Percentiles rank a stretch among this genome's conserved stretches.
Conservation (phyloP, 2,113 vertebrate genomes). For the Ceyx cyanopectus region DNA sequence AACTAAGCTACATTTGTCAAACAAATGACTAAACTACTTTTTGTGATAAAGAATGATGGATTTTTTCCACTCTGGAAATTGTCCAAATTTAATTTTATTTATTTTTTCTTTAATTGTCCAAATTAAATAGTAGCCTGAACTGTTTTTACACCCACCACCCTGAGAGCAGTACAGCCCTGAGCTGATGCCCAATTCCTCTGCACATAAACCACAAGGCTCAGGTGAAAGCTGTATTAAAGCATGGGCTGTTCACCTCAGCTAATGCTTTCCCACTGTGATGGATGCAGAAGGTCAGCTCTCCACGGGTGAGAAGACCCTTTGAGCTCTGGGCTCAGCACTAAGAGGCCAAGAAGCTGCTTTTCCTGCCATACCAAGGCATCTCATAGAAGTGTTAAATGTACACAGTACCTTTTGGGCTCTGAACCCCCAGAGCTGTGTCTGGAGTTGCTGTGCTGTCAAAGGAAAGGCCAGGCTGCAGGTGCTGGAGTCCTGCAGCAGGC, state of each 20-base stretch:
- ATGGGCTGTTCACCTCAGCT: not conserved
- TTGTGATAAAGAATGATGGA: not conserved
- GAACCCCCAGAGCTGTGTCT: not conserved
- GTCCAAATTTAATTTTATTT: not conserved
- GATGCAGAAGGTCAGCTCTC: not conserved
- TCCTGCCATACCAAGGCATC: accelerated
- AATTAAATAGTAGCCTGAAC: not conserved
- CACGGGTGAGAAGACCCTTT: not conserved
- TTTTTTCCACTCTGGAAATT: not conserved
- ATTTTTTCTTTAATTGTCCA: not conserved
- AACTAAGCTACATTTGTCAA: slow-evolving; percentile 43
- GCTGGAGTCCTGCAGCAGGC: not conserved
- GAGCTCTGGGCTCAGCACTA: not conserved
- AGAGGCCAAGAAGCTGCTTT: not conserved
- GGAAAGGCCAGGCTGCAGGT: not conserved
- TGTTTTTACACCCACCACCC: not conserved
- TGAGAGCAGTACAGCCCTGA: not conserved
- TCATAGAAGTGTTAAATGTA: not conserved
- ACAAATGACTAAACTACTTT: slow-evolving; percentile 28
- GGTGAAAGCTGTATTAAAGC: not conserved
- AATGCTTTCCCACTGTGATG: not conserved
- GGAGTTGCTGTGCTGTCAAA: not conserved
- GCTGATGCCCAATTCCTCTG: not conserved
- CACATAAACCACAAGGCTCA: not conserved
- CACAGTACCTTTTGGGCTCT: not conserved